Percentiles rank a stretch among this genome's conserved stretches.
Evolutionary conservation across 2,113 vertebrate genomes (phyloP).

Genomic region (Conger conger): DNA sequence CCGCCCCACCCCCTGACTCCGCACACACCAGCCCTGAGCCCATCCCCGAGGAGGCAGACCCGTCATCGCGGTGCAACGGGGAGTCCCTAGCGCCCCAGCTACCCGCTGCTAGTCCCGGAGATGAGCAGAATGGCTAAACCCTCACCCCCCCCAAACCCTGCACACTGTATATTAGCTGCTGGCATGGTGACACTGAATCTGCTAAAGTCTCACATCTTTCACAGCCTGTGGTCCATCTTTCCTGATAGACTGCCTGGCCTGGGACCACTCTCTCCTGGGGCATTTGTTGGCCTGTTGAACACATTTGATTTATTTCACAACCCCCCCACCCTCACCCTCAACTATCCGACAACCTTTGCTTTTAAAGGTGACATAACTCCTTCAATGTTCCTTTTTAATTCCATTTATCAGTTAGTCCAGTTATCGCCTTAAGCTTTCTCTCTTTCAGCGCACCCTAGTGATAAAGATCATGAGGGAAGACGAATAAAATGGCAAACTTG

Average conservation of each 20-base stretch:
- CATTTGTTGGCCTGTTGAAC: neutral
- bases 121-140: conserved; percentile 77
- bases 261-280: conserved; percentile 28
- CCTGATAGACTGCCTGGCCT: conserved; percentile 46
- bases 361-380: neutral
- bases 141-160: conserved; percentile 48
- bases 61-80: conserved; percentile 75
- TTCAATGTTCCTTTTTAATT: neutral
- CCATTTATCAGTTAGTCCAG: conserved; percentile 17
- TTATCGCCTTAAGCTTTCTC: conserved; percentile 32
- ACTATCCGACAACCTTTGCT: neutral
- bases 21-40: conserved; percentile 48
- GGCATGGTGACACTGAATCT: conserved; percentile 79
- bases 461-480: conserved; percentile 28
- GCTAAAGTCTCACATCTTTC: conserved; percentile 61
- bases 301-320: neutral
- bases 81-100: conserved; percentile 59
- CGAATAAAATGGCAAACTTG: conserved; percentile 34
- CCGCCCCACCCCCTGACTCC: conserved; percentile 54
- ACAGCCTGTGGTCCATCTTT: conserved; percentile 53
- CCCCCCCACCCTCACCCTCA: neutral
- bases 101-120: conserved; percentile 55
- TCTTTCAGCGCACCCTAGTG: conserved; percentile 20
- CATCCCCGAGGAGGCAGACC: conserved; percentile 56
- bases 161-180: conserved; percentile 79